phyloP scores from a whole-genome alignment of 2,888 invertebrate genomes.

The Mesoligia furuncula region DNA sequence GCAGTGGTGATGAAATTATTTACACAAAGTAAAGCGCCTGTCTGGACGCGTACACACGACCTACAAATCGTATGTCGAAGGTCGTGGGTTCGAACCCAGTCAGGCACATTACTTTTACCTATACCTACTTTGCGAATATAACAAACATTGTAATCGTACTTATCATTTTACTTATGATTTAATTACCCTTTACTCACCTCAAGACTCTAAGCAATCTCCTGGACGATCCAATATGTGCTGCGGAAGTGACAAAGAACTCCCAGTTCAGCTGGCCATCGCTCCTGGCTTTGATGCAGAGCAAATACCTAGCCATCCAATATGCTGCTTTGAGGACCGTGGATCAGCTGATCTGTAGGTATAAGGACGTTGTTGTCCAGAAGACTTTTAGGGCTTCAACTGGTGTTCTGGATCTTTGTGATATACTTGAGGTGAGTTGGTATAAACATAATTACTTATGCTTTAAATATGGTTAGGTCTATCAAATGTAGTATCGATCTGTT shows the following conservation, averaged over 20 bases:
- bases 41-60: no score
- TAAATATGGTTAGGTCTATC: neutral
- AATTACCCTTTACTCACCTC: neutral
- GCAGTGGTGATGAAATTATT: no score
- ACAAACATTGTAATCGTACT: neutral
- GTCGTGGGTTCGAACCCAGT: no score
- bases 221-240: constrained; percentile 86
- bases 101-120: neutral
- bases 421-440: constrained; percentile 85
- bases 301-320: constrained; percentile 87
- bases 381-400: constrained; percentile 88
- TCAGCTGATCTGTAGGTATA: constrained; percentile 85
- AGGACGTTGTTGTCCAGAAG: constrained; percentile 86
- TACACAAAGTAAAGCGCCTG: no score
- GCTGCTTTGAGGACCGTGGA: constrained; percentile 86
- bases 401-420: constrained; percentile 85
- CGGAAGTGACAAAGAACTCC: constrained; percentile 86
- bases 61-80: no score
- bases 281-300: constrained; percentile 86
- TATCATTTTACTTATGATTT: neutral
- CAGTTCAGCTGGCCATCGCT: constrained; percentile 87
- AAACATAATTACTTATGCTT: neutral
- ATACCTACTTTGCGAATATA: neutral
- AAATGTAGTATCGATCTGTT: neutral
- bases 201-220: constrained; percentile 87